Conservation (phyloP, 2,888 invertebrate species). For the Ptilodon capucinus region DNA sequence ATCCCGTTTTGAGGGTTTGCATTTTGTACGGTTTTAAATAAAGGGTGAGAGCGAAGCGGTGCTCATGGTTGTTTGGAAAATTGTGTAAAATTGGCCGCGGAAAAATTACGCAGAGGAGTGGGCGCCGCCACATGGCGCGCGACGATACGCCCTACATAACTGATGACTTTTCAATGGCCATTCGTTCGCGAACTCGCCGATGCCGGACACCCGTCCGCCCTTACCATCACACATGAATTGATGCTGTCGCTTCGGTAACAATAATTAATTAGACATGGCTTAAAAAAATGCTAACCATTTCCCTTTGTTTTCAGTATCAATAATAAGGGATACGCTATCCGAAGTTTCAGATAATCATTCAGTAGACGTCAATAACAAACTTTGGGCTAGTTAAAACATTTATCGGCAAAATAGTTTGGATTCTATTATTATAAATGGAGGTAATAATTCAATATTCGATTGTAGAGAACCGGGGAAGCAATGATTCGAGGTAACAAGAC, state of each 20-base stretch:
- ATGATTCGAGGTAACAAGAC: slow-evolving; percentile 57
- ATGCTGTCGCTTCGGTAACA: slow-evolving; percentile 51
- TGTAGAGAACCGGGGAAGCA: slow-evolving; percentile 31
- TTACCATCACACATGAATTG: slow-evolving; percentile 51
- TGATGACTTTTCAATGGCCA: slow-evolving; percentile 81
- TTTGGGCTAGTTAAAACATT: background rate
- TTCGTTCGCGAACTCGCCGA: slow-evolving; percentile 67
- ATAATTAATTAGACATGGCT: slow-evolving; percentile 39
- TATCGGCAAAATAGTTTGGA: background rate
- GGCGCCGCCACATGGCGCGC: slow-evolving; percentile 72
- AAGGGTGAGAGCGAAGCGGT: slow-evolving; percentile 51
- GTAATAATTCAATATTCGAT: slow-evolving; percentile 16
- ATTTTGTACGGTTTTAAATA: slow-evolving; percentile 58
- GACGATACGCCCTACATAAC: slow-evolving; percentile 77
- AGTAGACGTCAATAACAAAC: background rate
- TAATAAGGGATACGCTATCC: background rate
- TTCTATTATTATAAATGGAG: background rate
- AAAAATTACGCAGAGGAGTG: slow-evolving; percentile 70
- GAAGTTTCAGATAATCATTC: no score
- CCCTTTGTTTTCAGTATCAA: no score
- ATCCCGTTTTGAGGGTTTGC: slow-evolving; percentile 41
- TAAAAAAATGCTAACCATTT: background rate
- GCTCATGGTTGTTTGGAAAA: slow-evolving; percentile 67
- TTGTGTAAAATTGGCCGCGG: slow-evolving; percentile 69
- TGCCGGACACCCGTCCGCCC: slow-evolving; percentile 39